Base-by-base conservation (phyloP, 2,113 vertebrate genomes). In the Agapornis roseicollis region DNA sequence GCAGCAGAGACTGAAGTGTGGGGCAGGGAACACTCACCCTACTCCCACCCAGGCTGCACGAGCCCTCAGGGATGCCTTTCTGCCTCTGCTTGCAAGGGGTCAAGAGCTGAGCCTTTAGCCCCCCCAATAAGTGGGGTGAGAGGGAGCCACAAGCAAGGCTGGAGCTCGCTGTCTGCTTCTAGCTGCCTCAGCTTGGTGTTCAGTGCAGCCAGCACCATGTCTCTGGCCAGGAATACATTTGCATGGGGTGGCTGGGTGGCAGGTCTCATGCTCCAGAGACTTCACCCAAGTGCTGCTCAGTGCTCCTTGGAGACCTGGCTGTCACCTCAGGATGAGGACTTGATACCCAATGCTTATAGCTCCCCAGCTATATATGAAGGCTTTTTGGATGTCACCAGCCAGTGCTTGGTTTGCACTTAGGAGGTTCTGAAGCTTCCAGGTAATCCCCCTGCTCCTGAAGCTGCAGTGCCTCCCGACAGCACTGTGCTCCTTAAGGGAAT, bases 91-190 rank as follows among this genome's bases (percentile, higher is more conserved):
- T 83, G 39, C 1, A 13, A 65, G 29, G 44, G 96, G 80, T 96
- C 96, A 97, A 97, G 95, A 94, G 50, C 92, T 94, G 89, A 93
- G 80, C 91, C 85, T 90, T 94, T 94, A 85, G 55, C 19, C 27
- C 6, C 23, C 22, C 46, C 0, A 70, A 91, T 97, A 93, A 94
- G 47, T 66, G 44, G 20, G 25, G 80, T 80, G 70, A 81, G 93
- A 95, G 81, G 84, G 49, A 94, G 55, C 19, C 1, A 4, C 0
- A n/a, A 94, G 91, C 80, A 84, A 94, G 91, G 91, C 77, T 95
- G 77, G 55, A 81, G 17, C 58, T 94, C 8, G 0, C 16, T 39
- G 71, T 42, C 3, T 11, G 61, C 64, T 72, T 65, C 64, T 81
- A 93, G 70, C 65, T 8, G 16, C 74, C 71, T 89, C 93, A 78